These are phyloP conservation scores for Sericinus montela DNA, from an alignment of 2,888 invertebrate genomes.

Conservation along the genomic window DNA sequence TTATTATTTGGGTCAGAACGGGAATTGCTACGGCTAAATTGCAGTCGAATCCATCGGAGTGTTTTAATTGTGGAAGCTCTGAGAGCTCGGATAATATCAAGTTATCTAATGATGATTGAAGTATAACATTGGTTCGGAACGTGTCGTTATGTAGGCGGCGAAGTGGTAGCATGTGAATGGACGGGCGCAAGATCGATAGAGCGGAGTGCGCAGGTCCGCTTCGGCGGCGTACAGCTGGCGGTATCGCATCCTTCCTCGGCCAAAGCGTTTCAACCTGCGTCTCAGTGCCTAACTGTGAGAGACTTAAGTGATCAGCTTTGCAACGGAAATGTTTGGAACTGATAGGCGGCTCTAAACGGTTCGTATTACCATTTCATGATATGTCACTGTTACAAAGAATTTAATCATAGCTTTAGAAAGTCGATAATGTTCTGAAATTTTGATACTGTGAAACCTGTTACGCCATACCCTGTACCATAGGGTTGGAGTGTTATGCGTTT, in stretches of 20 bases:
- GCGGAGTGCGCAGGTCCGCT: constrained; percentile 66
- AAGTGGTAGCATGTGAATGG: constrained; percentile 67
- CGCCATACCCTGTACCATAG: constrained; percentile 44
- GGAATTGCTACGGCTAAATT: constrained; percentile 3
- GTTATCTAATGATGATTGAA: constrained; percentile 72
- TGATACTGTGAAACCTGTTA: constrained; percentile 52
- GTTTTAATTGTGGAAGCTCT: constrained; percentile 49
- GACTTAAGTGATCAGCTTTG: constrained; percentile 49
- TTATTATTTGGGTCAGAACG: background rate
- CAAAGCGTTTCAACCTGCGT: constrained; percentile 42
- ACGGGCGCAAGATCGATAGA: constrained; percentile 63
- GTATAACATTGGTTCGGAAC: constrained; percentile 53
- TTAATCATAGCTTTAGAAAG: background rate
- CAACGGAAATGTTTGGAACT: constrained; percentile 54
- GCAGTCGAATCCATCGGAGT: constrained; percentile 40
- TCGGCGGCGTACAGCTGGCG: constrained; percentile 56
- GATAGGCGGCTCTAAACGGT: constrained; percentile 64
- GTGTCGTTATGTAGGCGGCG: constrained; percentile 65
- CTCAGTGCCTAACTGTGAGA: constrained; percentile 48
- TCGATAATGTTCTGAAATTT: background rate
- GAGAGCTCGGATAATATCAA: constrained; percentile 54
- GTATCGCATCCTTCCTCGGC: constrained; percentile 44
- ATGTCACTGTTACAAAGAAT: background rate
- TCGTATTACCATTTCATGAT: constrained; percentile 32
- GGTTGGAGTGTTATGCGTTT: constrained; percentile 35